Base-by-base conservation (phyloP, 2,888 invertebrate genomes). In the Acutogordius australiensis region DNA sequence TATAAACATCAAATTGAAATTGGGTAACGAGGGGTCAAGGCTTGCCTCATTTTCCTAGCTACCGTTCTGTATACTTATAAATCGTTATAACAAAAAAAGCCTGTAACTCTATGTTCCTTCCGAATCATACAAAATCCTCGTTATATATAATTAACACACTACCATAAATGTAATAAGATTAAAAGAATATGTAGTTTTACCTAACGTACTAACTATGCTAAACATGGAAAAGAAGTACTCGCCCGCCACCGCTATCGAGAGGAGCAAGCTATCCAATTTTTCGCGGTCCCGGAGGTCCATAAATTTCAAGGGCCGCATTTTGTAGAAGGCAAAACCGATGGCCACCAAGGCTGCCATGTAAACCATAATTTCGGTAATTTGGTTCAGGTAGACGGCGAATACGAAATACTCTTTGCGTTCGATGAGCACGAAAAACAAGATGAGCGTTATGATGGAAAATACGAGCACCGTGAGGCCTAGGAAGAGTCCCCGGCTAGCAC, bases 401-500 rank as follows among this genome's bases (percentile, higher is more conserved):
- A 84, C 77, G 65, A 81, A 80, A 69, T 84, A 77, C 68, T 82
- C 79, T 63, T 80, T 78, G 2, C 81, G 81, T 70, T 82, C 82
- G 65, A 87, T 82, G 67, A 90, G 78, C 64, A 90, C 87, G 76
- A 88, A 88, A 80, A 88, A 90, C 64, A 88, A 78, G 67, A 90
- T 87, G 70, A 90, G 76, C 73, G 85, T 85, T 72, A 87, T 87
- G 66, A 87, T 76, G 27, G 86, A 84, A 61, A 82, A 84, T 65
- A 87, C 86, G 66, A 87, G 76, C 64, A 86, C 78, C 62, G 87
- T 77, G 60, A 87, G 77, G 66, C 87, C 87, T 72, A 84, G 82
- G 78, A 87, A 87, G 60, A 87, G 78, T 65, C 86, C 85, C n/a
- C 45, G 60, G 2, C 37, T 63, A 2, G 63, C 61, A 21, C 56